Conservation (phyloP, 1,140 invertebrate genomes). For the Cheumatopsyche charites region DNA sequence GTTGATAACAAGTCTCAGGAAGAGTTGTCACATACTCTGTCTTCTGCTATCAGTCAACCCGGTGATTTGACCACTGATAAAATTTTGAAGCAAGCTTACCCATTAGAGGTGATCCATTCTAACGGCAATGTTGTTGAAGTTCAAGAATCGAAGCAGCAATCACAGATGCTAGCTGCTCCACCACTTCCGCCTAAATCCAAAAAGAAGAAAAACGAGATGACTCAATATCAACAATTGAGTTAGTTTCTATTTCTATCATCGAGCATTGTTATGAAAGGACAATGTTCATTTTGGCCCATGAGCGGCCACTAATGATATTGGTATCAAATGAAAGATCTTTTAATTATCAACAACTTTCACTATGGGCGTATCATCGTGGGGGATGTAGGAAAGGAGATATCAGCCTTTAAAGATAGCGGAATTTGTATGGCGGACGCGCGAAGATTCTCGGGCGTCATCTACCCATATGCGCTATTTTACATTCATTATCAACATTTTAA, state of each 20-base stretch:
- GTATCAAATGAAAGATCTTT: too few relatives aligned
- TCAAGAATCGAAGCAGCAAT: not conserved
- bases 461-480: too few relatives aligned
- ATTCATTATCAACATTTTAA: too few relatives aligned
- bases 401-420: too few relatives aligned
- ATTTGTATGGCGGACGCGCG: too few relatives aligned
- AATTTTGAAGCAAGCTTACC: constrained; percentile 53
- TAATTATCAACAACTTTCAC: too few relatives aligned
- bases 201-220: constrained; percentile 59
- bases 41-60: constrained; percentile 55
- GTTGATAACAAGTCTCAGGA: constrained; percentile 47
- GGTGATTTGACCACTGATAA: constrained; percentile 60
- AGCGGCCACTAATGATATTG: too few relatives aligned
- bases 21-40: constrained; percentile 48
- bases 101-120: constrained; percentile 37
- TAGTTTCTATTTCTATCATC: constrained; percentile 51
- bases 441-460: too few relatives aligned
- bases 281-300: too few relatives aligned
- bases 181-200: constrained; percentile 51
- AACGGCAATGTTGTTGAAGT: not conserved
- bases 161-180: constrained; percentile 38
- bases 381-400: too few relatives aligned
- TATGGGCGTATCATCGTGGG: too few relatives aligned
- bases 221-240: constrained; percentile 58
- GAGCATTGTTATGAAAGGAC: too few relatives aligned